phyloP scores from a whole-genome alignment of 2,888 invertebrate genomes.

The Epsilonema sp. region DNA sequence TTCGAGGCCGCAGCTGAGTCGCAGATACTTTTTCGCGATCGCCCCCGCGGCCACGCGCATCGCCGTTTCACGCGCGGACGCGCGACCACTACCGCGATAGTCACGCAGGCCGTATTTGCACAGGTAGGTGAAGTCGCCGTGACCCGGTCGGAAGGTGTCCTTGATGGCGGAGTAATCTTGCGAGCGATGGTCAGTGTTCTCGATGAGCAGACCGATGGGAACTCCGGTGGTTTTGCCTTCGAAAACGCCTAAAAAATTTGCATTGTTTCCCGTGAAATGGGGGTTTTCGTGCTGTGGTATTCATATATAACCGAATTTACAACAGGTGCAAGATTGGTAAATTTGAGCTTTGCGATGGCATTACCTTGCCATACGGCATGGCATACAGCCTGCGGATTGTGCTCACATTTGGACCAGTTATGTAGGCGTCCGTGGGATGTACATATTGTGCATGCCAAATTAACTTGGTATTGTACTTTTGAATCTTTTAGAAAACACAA shows the following conservation, averaged over 20 bases:
- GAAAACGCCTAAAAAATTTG: slow-evolving; percentile 8
- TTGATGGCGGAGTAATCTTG: slow-evolving; percentile 4
- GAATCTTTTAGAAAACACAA: too few species aligned
- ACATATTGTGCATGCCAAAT: too few species aligned
- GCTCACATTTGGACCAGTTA: too few species aligned
- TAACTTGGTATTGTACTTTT: too few species aligned
- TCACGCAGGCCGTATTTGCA: slow-evolving; percentile 7
- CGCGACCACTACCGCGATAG: slow-evolving; percentile 7
- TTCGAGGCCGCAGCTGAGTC: neutral
- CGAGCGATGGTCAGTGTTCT: slow-evolving; percentile 7
- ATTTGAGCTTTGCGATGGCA: too few species aligned
- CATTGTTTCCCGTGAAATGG: too few species aligned
- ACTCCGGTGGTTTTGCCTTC: slow-evolving; percentile 6
- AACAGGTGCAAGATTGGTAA: too few species aligned
- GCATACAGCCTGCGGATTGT: too few species aligned
- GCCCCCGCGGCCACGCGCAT: slow-evolving; percentile 8
- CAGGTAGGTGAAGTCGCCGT: slow-evolving; percentile 7
- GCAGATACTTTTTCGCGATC: neutral
- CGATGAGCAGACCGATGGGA: slow-evolving; percentile 6
- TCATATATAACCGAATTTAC: too few species aligned
- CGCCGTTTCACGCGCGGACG: slow-evolving; percentile 6
- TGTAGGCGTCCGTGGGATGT: too few species aligned
- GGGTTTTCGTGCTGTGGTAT: too few species aligned
- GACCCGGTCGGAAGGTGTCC: slow-evolving; percentile 7
- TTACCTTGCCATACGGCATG: too few species aligned